Percentiles rank a stretch among this genome's conserved stretches.
phyloP scores from a whole-genome alignment of 2,113 vertebrate genomes.

The Cromileptes altivelis region DNA sequence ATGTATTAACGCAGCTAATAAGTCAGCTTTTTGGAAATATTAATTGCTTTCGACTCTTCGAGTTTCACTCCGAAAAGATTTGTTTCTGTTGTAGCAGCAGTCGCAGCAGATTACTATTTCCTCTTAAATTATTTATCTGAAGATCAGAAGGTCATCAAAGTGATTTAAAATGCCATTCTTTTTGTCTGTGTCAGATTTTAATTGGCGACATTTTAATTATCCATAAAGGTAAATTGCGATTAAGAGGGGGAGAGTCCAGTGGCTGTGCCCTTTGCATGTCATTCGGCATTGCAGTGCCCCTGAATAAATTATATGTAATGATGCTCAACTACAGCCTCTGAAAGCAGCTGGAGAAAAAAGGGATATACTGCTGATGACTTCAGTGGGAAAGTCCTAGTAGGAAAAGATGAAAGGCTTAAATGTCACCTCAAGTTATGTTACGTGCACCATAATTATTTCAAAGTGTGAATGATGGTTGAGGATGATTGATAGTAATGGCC shows the following conservation, averaged over 20 bases:
- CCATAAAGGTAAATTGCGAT: constrained; percentile 62
- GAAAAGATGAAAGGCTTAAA: constrained; percentile 38
- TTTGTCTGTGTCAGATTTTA: constrained; percentile 42
- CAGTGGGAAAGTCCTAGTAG: constrained; percentile 43
- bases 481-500: not conserved
- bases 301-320: constrained; percentile 53
- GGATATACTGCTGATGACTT: constrained; percentile 39
- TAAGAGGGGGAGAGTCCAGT: constrained; percentile 36
- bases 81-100: not conserved
- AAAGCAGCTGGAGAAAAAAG: constrained; percentile 28
- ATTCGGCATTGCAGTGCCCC: constrained; percentile 17
- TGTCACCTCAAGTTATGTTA: constrained; percentile 18
- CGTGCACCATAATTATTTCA: constrained; percentile 42
- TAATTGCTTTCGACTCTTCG: not conserved
- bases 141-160: constrained; percentile 46
- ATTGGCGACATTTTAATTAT: constrained; percentile 67
- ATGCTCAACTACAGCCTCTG: constrained; percentile 24
- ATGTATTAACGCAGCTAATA: not conserved
- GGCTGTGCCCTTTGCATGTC: constrained; percentile 45
- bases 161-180: constrained; percentile 23
- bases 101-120: too few relatives aligned
- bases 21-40: constrained; percentile 19
- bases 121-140: constrained; percentile 28
- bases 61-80: not conserved
- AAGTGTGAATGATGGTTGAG: not conserved